Conservation (phyloP, 2,888 invertebrate species). For the Euspilapteryx auroguttella region DNA sequence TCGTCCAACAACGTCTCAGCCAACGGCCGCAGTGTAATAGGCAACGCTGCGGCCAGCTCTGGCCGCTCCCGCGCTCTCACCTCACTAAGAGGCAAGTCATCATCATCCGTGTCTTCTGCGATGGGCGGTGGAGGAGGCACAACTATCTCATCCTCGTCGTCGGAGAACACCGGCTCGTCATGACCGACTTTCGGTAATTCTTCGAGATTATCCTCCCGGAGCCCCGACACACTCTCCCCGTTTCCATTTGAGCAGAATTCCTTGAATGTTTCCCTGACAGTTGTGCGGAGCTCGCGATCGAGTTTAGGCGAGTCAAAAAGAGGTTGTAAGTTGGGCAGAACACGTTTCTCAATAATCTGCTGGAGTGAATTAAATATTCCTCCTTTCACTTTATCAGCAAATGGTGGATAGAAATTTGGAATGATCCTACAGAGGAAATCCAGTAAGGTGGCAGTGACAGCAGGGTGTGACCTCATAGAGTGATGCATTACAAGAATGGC, state of each 20-base stretch:
- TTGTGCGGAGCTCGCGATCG: conserved; percentile 78
- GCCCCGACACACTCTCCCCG: conserved; percentile 51
- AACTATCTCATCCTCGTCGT: conserved; percentile 74
- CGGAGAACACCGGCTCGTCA: conserved; percentile 79
- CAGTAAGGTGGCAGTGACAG: conserved; percentile 84
- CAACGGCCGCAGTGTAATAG: conserved; percentile 35
- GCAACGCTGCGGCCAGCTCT: conserved; percentile 49
- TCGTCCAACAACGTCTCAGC: conserved; percentile 51
- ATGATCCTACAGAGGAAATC: conserved; percentile 93
- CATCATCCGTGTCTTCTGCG: conserved; percentile 69
- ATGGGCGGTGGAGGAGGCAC: conserved; percentile 34
- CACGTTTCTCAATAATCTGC: conserved; percentile 90
- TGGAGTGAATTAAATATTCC: conserved; percentile 82
- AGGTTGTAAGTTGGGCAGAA: conserved; percentile 82
- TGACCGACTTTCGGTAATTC: conserved; percentile 48
- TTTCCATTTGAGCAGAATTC: conserved; percentile 77
- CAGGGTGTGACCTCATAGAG: conserved; percentile 89
- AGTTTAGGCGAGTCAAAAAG: conserved; percentile 86
- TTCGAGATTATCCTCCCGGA: conserved; percentile 40
- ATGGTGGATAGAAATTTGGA: conserved; percentile 80
- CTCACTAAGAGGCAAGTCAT: conserved; percentile 78
- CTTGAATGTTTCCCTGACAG: conserved; percentile 88
- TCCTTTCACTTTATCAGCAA: conserved; percentile 76
- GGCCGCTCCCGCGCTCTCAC: conserved; percentile 69
- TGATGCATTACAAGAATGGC: conserved; percentile 93